Evolutionary conservation across 2,888 invertebrate species (phyloP), one percentile per base, ranked within the genome.

Genomic region (Mimas tiliae): DNA sequence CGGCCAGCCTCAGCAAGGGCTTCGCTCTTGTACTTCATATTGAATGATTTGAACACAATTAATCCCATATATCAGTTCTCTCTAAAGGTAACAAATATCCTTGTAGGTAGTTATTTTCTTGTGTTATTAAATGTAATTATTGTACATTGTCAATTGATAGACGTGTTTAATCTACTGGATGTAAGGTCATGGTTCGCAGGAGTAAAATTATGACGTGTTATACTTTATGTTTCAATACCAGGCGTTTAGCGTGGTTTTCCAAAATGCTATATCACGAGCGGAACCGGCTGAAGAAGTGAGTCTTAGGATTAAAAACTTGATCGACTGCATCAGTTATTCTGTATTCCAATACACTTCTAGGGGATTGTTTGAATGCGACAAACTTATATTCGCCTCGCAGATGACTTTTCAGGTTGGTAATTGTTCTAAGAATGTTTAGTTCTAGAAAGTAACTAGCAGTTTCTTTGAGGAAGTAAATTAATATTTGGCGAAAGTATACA

Each of bases 21-120:
- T 0, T 98, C 98, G 65, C 94, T 99, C 6, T 94, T 99, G 0
- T 99, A 99, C 88, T 99, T 99, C 81, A 98, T 99, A 74, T 92
- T 99, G 51, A 99, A 99, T 82, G 99, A 99, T 76, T 94, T 99
- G 68, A 98, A 98, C 88, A 98, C 98, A 45, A 98, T 99, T 70
- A 98, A 99, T 91, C 98, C 98, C 0, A 98, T 99, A 78, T 99
- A 99, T 87, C 98, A 99, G 86, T 99, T 99, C 90, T 99, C 99
- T 14, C 93, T 99, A 69, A 99, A 99, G 95, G 98, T 96, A 86
- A 63, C 58, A 65, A 66, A 50, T 62, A 16, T 6, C 27, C 65
- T 42, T n/a, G n/a, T n/a, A n/a, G n/a, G n/a, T n/a, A n/a, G n/a
- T n/a, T n/a, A n/a, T n/a, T n/a, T n/a, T n/a, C n/a, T n/a, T n/a